Conservation (phyloP, 2,113 vertebrate species). For the Tupaia chinensis region DNA sequence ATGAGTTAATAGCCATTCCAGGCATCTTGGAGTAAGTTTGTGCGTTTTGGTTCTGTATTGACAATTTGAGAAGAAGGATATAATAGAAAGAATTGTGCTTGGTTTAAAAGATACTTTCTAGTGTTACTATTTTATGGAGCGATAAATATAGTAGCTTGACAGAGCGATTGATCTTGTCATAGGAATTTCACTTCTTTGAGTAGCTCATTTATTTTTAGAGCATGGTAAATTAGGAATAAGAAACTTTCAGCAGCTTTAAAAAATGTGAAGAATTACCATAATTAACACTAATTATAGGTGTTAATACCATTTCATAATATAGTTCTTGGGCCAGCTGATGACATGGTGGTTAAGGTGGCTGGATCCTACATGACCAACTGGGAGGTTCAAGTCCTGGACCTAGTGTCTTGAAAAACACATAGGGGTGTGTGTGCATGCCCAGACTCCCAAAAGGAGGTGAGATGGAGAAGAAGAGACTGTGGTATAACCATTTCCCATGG, state of each 20-base stretch:
- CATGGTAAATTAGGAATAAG: slow-evolving; percentile 16
- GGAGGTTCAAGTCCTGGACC: too few relatives aligned
- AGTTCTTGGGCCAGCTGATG: not conserved
- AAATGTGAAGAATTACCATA: slow-evolving; percentile 17
- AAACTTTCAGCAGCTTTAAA: slow-evolving; percentile 41
- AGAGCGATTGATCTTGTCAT: slow-evolving; percentile 3
- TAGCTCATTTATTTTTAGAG: slow-evolving; percentile 53
- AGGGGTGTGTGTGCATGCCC: too few relatives aligned
- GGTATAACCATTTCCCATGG: too few relatives aligned
- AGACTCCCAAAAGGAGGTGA: too few relatives aligned
- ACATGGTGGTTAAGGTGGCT: too few relatives aligned
- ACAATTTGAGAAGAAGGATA: not conserved
- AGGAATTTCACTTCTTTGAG: slow-evolving; percentile 19
- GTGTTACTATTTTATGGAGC: not conserved
- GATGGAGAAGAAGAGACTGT: too few relatives aligned
- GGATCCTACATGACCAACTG: too few relatives aligned
- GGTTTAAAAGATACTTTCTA: slow-evolving; percentile 10
- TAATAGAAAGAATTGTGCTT: not conserved
- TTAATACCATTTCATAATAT: slow-evolving; percentile 28
- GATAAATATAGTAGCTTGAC: not conserved
- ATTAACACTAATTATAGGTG: not conserved
- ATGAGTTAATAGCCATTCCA: not conserved
- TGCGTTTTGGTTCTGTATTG: slow-evolving; percentile 1
- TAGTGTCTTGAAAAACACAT: not conserved
- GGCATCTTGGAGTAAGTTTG: slow-evolving; percentile 23